Evolutionary conservation across 2,797 vertebrate species (phyloP), one percentile per base, ranked within the genome.

Genomic region (Lophius americanus): DNA sequence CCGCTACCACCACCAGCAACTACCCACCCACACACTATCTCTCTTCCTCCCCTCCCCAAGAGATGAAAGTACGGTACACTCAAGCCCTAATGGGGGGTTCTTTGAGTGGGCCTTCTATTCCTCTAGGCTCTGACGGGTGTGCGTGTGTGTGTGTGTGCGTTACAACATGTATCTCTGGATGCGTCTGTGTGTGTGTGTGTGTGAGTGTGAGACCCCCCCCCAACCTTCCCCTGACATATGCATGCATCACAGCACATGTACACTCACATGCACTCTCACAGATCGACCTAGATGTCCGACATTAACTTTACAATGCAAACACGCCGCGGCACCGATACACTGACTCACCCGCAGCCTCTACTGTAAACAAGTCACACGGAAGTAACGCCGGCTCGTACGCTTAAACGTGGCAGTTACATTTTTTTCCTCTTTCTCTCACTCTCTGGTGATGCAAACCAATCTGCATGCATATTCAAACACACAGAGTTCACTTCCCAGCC

Each of bases 61-160:
- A 80, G 84, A 76, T 56, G 78, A 75, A 76, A 73, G 75, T 73
- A 75, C 78, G 71, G 75, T 75, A 88, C 74, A 80, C 76, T 87
- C 44, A 78, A 80, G 78, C 74, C 83, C 89, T 92, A 92, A 92
- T 93, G 88, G 89, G 63, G 76, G 75, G 76, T 85, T 92, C 89
- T 90, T 88, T 82, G 82, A 89, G 85, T 83, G 77, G 76, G 84
- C 70, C 81, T 87, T 75, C 73, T 78, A 84, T 74, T 79, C 86
- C 88, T 81, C 52, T 33, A 79, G 76, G 85, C 88, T 85, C 55
- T 70, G 70, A 63, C 68, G 55, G 66, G 39, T 57, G 60, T 60
- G 35, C 60, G 67, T 71, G 58, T 69, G 43, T 62, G 53, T 36
- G 68, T 5, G 51, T 46, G 60, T 76, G 67, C 83, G 73, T 62